Conservation (phyloP, 2,113 vertebrate species). For the Marmota flaviventris region DNA sequence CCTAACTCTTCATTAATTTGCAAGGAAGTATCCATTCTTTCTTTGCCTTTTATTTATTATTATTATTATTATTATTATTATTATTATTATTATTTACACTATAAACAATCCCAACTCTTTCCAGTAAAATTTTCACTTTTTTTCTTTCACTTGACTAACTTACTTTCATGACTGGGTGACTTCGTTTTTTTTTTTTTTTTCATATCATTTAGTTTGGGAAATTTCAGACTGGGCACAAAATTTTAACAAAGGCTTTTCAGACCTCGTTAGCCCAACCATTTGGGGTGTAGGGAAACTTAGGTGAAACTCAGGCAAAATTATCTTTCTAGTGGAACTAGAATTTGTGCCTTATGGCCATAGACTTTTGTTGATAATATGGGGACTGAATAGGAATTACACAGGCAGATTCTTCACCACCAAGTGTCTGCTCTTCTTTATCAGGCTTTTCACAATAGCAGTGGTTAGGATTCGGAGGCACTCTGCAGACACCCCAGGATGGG, state of each 20-base stretch:
- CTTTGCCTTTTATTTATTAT: constrained; percentile 36
- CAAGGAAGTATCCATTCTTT: neutral
- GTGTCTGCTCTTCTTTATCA: neutral
- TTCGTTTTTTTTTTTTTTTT: neutral
- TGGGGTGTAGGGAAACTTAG: neutral
- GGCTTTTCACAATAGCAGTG: neutral
- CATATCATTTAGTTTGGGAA: constrained; percentile 14
- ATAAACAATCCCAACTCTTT: neutral
- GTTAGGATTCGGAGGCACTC: neutral
- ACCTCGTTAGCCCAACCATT: neutral
- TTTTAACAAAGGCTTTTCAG: constrained; percentile 49
- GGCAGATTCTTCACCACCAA: fast-evolving
- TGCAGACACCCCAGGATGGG: neutral
- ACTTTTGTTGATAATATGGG: neutral
- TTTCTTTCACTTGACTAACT: constrained; percentile 17
- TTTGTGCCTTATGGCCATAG: neutral
- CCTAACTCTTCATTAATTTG: constrained; percentile 2
- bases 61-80: neutral
- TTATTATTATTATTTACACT: neutral
- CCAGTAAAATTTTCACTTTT: constrained; percentile 1
- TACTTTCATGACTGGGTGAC: neutral
- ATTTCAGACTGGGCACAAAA: constrained; percentile 47
- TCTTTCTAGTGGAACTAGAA: neutral
- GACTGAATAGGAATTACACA: neutral
- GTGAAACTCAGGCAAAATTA: neutral